Base-by-base conservation (phyloP, 2,113 vertebrate species). In the Cyprinodon tularosa region DNA sequence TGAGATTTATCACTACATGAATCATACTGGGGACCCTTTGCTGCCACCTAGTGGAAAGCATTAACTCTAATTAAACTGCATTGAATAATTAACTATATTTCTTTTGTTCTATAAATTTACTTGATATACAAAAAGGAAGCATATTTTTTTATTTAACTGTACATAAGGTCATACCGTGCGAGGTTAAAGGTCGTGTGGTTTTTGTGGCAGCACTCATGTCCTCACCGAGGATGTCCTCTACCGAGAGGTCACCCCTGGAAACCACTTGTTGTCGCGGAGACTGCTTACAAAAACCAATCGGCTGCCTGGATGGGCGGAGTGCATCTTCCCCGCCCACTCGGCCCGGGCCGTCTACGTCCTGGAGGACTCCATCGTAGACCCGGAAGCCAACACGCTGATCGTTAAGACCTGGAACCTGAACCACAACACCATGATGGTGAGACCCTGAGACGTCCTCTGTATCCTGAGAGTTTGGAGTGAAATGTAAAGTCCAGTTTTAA, bases 241-340 rank as follows among this genome's bases (percentile, higher is more conserved):
- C 64, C 82, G 76, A 0, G 85, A 84, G 73, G 67, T 82, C 70
- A 84, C 78, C 14, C 40, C 79, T 38, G 50, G 83, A 76, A 84
- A 91, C 73, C 84, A 60, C 47, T 83, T 94, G 40, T 22, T 91
- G 60, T 88, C 93, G 1, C 83, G 93, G 2, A 91, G 92, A 29
- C 90, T 94, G 64, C 75, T 94, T 71, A 93, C 91, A 0, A 94
- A 94, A 86, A 94, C 93, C 73, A 94, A 93, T 71, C 90, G 90
- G 17, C 82, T 94, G 10, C 93, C 93, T 7, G 84, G 91, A 12
- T 94, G 93, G 93, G 93, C 92, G 0, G 93, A 93, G 86, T 70
- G 76, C 5, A 2, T 94, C 44, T 93, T 94, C 66, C 93, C 92
- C 0, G 13, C 81, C 4, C 89, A 91, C 65, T 67, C 91, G 37